These are phyloP conservation scores for Oryzias sinensis DNA, from an alignment of 2,797 vertebrate species.

Conservation along the genomic window DNA sequence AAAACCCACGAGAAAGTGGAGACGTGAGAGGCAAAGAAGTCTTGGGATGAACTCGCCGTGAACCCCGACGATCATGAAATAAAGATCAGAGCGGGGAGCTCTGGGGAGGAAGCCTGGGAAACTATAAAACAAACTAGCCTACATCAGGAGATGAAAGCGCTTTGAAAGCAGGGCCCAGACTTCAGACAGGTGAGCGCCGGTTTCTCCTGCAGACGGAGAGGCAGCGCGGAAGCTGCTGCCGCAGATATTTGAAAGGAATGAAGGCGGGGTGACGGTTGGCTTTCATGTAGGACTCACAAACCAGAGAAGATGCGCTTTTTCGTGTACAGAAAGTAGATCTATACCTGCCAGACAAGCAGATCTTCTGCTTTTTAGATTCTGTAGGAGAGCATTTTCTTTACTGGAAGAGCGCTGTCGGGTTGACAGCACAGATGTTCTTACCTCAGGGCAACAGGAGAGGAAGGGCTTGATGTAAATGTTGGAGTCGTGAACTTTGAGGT, in stretches of 20 bases:
- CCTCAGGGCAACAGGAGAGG: constrained; percentile 95
- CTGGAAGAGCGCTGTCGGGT: background rate
- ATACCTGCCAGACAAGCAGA: background rate
- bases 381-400: background rate
- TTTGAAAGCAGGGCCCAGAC: constrained; percentile 46
- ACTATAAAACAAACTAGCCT: constrained; percentile 55
- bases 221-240: constrained; percentile 9
- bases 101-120: constrained; percentile 49
- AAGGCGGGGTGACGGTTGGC: constrained; percentile 1
- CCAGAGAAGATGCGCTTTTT: background rate
- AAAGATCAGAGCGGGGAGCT: constrained; percentile 70
- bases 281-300: background rate
- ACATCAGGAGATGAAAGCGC: constrained; percentile 58
- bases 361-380: background rate
- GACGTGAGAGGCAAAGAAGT: constrained; percentile 29
- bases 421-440: constrained; percentile 48
- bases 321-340: background rate
- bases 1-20: constrained; percentile 17
- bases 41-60: constrained; percentile 53
- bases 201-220: constrained; percentile 26
- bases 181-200: constrained; percentile 53
- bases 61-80: constrained; percentile 70
- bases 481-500: constrained; percentile 96
- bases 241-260: constrained; percentile 5
- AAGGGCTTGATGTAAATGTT: constrained; percentile 99